Conservation (phyloP, 1,140 invertebrate species). For the Caerostris darwini region DNA sequence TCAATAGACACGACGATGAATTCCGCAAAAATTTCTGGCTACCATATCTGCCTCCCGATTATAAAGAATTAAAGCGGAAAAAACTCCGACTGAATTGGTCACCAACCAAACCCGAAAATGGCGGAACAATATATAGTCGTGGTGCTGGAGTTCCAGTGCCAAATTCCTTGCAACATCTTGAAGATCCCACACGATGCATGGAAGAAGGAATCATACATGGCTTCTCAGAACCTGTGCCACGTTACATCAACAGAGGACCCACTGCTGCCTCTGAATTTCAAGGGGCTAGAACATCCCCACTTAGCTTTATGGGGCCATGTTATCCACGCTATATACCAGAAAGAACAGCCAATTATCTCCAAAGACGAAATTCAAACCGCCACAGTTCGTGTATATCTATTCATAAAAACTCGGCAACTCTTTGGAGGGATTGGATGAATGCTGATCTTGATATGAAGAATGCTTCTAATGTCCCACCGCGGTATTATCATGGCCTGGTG, state of each 20-base stretch:
- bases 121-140: background rate
- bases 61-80: background rate
- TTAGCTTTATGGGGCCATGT: background rate
- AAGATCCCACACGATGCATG: background rate
- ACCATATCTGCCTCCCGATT: conserved; percentile 3
- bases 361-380: background rate
- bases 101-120: background rate
- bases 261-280: conserved; percentile 36
- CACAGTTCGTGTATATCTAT: background rate
- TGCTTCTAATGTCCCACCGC: background rate
- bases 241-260: conserved; percentile 25
- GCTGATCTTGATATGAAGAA: background rate
- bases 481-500: conserved; percentile 25
- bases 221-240: background rate
- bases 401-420: conserved; percentile 1
- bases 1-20: conserved; percentile 37
- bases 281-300: background rate
- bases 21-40: conserved; percentile 47
- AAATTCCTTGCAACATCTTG: background rate
- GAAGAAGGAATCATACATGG: background rate
- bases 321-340: conserved; percentile 24
- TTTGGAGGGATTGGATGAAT: conserved; percentile 54
- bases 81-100: conserved; percentile 10
- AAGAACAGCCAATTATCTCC: background rate
- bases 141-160: background rate